These are phyloP conservation scores for Pimpla rufipes DNA, from an alignment of 2,888 invertebrate genomes.

Conservation along the genomic window DNA sequence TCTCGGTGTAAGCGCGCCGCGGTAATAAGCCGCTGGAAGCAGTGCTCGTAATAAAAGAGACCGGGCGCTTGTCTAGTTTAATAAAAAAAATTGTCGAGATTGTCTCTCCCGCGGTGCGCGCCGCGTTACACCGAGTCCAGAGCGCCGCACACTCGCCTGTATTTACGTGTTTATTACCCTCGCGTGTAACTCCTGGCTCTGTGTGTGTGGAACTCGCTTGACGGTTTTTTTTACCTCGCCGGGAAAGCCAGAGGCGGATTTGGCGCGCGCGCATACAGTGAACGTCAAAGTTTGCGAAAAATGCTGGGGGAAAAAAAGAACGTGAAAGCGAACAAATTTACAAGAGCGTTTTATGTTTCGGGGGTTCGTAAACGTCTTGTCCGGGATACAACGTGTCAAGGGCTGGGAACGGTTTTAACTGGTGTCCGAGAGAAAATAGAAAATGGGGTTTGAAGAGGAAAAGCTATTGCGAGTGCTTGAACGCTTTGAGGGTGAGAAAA, in stretches of 20 bases:
- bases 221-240: neutral
- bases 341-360: neutral
- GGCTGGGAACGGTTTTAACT: neutral
- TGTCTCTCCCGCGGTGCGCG: neutral
- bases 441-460: neutral
- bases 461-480: no score
- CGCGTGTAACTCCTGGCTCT: neutral
- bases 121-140: conserved; percentile 8
- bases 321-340: neutral
- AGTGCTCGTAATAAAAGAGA: conserved; percentile 42
- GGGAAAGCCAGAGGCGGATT: neutral
- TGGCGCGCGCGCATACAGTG: neutral
- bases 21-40: conserved; percentile 34
- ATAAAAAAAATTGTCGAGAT: conserved; percentile 34
- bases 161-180: neutral
- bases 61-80: conserved; percentile 31
- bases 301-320: neutral
- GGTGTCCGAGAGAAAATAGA: neutral
- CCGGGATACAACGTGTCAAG: neutral
- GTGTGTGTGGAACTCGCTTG: neutral
- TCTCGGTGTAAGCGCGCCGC: conserved; percentile 13
- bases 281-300: neutral
- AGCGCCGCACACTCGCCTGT: neutral
- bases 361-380: neutral
- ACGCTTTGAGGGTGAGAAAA: no score